These are phyloP conservation scores for Erebia palarica DNA, from an alignment of 2,888 invertebrate species.

Conservation along the genomic window DNA sequence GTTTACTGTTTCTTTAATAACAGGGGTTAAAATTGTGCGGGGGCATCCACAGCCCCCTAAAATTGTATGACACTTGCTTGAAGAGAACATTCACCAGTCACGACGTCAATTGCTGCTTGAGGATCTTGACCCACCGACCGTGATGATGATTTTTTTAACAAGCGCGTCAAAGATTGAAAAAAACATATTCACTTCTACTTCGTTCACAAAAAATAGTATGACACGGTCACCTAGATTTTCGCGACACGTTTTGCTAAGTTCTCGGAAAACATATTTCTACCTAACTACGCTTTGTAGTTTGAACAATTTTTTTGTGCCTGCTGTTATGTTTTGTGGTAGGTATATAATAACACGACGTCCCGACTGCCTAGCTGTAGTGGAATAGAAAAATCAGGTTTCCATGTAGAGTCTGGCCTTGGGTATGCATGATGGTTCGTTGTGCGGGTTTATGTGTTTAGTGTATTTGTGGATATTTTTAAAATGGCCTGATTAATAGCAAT, in stretches of 20 bases:
- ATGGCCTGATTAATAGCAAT: conserved; percentile 1
- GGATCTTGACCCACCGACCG: no score
- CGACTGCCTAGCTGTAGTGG: background rate
- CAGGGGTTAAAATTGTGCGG: no score
- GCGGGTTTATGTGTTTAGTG: conserved; percentile 1
- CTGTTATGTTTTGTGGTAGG: background rate
- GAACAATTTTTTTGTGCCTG: background rate
- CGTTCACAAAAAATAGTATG: no score
- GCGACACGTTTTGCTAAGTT: background rate
- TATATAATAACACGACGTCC: background rate
- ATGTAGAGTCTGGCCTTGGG: background rate
- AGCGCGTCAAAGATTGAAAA: no score
- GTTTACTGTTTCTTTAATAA: no score
- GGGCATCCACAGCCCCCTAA: no score
- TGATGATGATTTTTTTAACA: no score
- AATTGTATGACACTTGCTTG: no score
- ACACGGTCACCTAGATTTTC: background rate
- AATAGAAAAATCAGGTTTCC: conserved; percentile 7
- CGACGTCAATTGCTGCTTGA: no score
- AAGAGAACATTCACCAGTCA: no score
- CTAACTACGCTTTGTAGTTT: background rate
- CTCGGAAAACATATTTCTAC: background rate
- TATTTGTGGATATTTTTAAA: conserved; percentile 7
- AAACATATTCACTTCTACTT: no score
- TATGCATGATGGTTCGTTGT: background rate